These are phyloP conservation scores for Trachelus stipa DNA, from an alignment of 2,888 invertebrate genomes.

Conservation along the genomic window DNA sequence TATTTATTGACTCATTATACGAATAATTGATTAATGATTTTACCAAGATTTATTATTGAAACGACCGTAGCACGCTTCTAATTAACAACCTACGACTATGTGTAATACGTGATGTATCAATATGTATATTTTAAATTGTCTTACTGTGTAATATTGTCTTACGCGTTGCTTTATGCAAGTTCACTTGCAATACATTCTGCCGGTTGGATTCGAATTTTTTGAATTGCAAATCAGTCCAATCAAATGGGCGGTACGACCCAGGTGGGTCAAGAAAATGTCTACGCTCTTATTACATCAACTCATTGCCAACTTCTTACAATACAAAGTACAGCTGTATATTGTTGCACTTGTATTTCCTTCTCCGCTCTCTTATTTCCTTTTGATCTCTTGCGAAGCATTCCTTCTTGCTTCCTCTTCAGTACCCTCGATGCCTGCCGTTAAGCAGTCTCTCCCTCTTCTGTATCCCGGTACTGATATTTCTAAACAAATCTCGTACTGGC, in stretches of 20 bases:
- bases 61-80: background rate
- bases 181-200: background rate
- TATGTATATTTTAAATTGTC: background rate
- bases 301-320: background rate
- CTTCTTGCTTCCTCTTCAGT: background rate
- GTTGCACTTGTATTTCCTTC: background rate
- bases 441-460: background rate
- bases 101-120: no score
- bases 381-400: background rate
- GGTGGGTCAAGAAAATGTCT: slow-evolving; percentile 24
- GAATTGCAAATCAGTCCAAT: slow-evolving; percentile 43
- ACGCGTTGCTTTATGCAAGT: background rate
- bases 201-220: slow-evolving; percentile 1
- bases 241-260: slow-evolving; percentile 43
- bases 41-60: background rate
- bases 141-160: background rate
- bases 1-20: background rate
- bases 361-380: background rate
- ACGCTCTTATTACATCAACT: background rate
- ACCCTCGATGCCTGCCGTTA: background rate
- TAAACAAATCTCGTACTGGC: background rate
- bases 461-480: background rate
- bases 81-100: background rate
- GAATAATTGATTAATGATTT: background rate
- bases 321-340: background rate